Base-by-base conservation (phyloP, 2,113 vertebrate genomes). In the Caloenas nicobarica region DNA sequence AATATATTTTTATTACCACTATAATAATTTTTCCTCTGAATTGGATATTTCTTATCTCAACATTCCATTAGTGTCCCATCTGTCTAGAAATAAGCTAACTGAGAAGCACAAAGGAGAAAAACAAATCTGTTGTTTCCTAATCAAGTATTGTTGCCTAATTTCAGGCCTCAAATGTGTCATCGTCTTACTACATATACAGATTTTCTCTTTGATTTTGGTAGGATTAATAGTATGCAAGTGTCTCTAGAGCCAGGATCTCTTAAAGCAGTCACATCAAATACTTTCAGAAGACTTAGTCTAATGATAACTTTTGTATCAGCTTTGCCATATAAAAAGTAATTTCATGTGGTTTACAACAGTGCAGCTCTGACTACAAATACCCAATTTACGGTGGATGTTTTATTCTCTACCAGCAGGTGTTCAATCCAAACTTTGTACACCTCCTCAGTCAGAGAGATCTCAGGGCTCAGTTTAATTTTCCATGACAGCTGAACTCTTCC, bases 381-480 rank as follows among this genome's bases (percentile, higher is more conserved):
- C 22, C 5, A 77, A 23, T 90, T 88, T 77, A 62, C 73, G 17
- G 31, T 66, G 64, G 83, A 62, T 88, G 73, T 90, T 90, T 91
- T 66, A 69, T 83, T 88, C 62, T 80, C 54, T 42, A 14, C 42
- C 19, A 70, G 60, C 64, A 94, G 64, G 25, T 90, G 19, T 90
- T 95, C 62, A 88, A 11, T 69, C 31, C 79, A 81, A 83, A 57
- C 50, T 70, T 77, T 77, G 58, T 46, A 36, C 46, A 70, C 24
- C 13, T 61, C 56, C 68, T 73, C 81, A 92, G 24, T 61, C 62
- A 72, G 60, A 90, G 42, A 86, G 19, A 70, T 70, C 74, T 83
- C 44, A 81, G n/a, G n/a, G 46, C 58, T 90, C 71, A 54, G 46
- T 70, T 93, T 86, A 83, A 88, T 90, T 93, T 94, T 94, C 88